Percentiles rank a stretch among this genome's conserved stretches.
Conservation (phyloP, 1,140 invertebrate genomes). For the Drosophila burlai region DNA sequence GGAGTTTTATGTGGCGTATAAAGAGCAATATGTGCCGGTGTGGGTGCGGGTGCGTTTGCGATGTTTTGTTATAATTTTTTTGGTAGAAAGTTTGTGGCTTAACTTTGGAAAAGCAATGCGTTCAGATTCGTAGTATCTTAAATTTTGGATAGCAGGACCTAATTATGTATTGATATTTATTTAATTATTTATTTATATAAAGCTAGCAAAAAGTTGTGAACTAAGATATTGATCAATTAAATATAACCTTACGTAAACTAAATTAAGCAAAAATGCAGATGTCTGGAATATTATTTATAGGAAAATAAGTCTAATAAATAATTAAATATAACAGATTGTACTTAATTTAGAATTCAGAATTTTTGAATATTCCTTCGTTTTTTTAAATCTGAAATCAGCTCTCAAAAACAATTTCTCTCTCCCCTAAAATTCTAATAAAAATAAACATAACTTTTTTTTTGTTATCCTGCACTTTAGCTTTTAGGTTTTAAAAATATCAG, state of each 20-base stretch:
- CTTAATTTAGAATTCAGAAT: too few species aligned
- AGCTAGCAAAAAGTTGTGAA: too few species aligned
- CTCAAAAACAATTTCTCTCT: neutral
- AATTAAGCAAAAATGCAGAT: too few species aligned
- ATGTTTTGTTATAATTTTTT: slow-evolving; percentile 2
- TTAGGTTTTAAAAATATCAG: slow-evolving; percentile 16
- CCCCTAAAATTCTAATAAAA: neutral
- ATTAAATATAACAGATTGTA: too few species aligned
- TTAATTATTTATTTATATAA: too few species aligned
- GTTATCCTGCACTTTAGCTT: slow-evolving; percentile 9
- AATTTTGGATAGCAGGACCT: neutral
- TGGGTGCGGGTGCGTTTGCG: slow-evolving; percentile 5
- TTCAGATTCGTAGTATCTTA: neutral
- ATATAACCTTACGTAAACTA: neutral
- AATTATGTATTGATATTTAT: too few species aligned
- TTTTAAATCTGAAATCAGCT: too few species aligned
- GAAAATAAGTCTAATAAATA: too few species aligned
- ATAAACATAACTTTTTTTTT: neutral
- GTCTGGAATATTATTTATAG: too few species aligned
- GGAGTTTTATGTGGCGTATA: slow-evolving; percentile 46
- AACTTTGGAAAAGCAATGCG: neutral
- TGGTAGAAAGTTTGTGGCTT: neutral
- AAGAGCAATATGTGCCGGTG: slow-evolving; percentile 35
- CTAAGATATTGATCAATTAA: neutral
- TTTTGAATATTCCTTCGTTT: too few species aligned